These are phyloP conservation scores for Loris lydekkerianus DNA, from an alignment of 2,797 vertebrate genomes.

Conservation along the genomic window DNA sequence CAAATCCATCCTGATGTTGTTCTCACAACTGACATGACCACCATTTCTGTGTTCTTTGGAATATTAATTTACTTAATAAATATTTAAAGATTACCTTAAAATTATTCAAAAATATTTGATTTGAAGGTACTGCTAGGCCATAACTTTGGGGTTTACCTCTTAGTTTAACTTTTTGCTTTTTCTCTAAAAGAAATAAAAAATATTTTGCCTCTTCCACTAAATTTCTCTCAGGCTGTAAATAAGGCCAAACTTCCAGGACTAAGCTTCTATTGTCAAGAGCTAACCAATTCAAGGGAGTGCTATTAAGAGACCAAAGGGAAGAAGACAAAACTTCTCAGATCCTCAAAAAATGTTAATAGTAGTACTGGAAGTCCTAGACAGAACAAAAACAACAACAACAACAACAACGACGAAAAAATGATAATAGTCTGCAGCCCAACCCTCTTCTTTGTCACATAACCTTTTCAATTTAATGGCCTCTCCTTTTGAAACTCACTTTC, in stretches of 20 bases:
- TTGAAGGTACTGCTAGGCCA: conserved; percentile 59
- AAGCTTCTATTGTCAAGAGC: conserved; percentile 53
- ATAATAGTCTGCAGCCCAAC: conserved; percentile 89
- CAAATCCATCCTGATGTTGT: conserved; percentile 76
- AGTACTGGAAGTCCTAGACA: too few relatives aligned
- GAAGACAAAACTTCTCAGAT: conserved; percentile 71
- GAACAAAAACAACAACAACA: too few relatives aligned
- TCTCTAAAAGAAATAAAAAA: conserved; percentile 64
- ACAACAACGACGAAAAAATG: conserved; percentile 58
- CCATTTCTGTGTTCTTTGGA: conserved; percentile 77
- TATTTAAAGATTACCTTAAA: background rate
- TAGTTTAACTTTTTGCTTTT: conserved; percentile 55
- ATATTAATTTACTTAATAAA: background rate
- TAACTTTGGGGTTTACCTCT: conserved; percentile 67
- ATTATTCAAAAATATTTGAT: background rate
- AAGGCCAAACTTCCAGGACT: conserved; percentile 59
- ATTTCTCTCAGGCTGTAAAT: conserved; percentile 30
- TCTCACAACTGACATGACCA: conserved; percentile 65
- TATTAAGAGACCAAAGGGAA: conserved; percentile 61
- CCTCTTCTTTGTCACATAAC: conserved; percentile 88
- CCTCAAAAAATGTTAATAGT: conserved; percentile 38
- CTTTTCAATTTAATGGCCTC: conserved; percentile 87
- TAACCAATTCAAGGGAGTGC: conserved; percentile 63
- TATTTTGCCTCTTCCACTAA: conserved; percentile 80
- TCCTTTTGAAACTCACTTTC: conserved; percentile 90